Percentiles rank a stretch among this genome's conserved stretches.
Conservation (phyloP, 2,888 invertebrate species). For the Dicycla oo region DNA sequence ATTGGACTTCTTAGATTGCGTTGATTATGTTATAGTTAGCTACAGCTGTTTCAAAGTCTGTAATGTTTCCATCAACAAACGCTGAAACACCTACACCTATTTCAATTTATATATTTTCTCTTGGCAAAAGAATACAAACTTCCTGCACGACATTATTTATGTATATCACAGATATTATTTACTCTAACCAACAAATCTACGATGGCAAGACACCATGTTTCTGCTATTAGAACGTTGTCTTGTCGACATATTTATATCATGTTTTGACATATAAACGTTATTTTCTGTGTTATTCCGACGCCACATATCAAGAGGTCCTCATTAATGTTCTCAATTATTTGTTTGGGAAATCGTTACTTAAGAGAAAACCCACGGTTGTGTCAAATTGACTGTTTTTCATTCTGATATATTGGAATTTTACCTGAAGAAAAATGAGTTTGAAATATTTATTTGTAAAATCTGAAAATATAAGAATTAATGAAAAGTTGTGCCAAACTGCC, state of each 20-base stretch:
- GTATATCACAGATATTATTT: constrained; percentile 52
- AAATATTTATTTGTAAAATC: constrained; percentile 9
- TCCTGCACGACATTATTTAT: constrained; percentile 42
- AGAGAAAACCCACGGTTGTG: constrained; percentile 6
- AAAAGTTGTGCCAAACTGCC: neutral
- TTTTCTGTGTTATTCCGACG: constrained; percentile 39
- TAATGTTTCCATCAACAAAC: constrained; percentile 33
- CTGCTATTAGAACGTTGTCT: constrained; percentile 50
- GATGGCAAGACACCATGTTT: constrained; percentile 46
- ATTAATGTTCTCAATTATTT: constrained; percentile 44
- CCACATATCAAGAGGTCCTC: constrained; percentile 17
- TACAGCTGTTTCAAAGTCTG: neutral
- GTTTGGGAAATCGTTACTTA: constrained; percentile 42
- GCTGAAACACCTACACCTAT: constrained; percentile 26
- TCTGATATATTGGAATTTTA: constrained; percentile 3
- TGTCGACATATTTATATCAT: constrained; percentile 61
- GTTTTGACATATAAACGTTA: constrained; percentile 58
- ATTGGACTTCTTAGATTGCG: too few relatives aligned
- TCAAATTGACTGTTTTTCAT: neutral
- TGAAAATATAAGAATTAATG: constrained; percentile 1
- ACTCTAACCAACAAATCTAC: constrained; percentile 40
- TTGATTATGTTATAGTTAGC: too few relatives aligned
- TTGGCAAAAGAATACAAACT: constrained; percentile 49
- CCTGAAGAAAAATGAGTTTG: neutral
- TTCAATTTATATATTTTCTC: constrained; percentile 31